These are phyloP conservation scores for Cryptomyrus ogoouensis DNA, from an alignment of 2,113 vertebrate species.

Conservation along the genomic window DNA sequence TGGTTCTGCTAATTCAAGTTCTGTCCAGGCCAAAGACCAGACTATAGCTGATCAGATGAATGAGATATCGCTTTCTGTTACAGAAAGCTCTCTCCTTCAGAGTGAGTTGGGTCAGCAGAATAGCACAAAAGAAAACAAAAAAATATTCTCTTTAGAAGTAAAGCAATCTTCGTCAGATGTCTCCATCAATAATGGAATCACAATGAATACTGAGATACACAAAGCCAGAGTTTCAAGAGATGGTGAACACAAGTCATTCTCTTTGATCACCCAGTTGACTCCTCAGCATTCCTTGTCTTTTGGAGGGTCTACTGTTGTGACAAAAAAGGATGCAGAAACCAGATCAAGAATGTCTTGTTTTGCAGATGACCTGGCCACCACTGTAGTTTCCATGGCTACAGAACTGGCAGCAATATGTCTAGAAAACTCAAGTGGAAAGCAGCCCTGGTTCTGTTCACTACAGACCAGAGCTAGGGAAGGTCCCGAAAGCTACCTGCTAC, in stretches of 20 bases:
- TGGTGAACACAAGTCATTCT: constrained; percentile 56
- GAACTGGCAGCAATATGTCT: constrained; percentile 95
- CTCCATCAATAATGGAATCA: constrained; percentile 26
- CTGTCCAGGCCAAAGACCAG: constrained; percentile 43
- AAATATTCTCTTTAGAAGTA: constrained; percentile 20
- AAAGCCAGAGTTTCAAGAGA: constrained; percentile 32
- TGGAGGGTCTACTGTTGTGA: constrained; percentile 47
- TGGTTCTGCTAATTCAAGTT: constrained; percentile 27
- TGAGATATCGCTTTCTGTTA: constrained; percentile 29
- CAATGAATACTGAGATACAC: constrained; percentile 43
- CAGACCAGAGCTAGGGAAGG: constrained; percentile 61
- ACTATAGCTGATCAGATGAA: constrained; percentile 43
- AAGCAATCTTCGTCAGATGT: constrained; percentile 42
- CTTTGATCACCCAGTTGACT: constrained; percentile 43
- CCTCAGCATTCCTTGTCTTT: constrained; percentile 58
- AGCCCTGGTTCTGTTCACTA: constrained; percentile 94
- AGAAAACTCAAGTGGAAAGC: constrained; percentile 89
- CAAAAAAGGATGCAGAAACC: constrained; percentile 63
- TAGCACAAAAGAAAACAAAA: constrained; percentile 37
- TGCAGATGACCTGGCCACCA: constrained; percentile 88
- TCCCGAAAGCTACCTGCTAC: constrained; percentile 64
- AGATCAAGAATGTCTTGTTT: constrained; percentile 78
- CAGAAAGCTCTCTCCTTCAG: constrained; percentile 45
- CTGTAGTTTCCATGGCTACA: constrained; percentile 96
- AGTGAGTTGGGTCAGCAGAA: constrained; percentile 35